Evolutionary conservation across 2,113 vertebrate species (phyloP).

Genomic region (Hemiscyllium ocellatum): DNA sequence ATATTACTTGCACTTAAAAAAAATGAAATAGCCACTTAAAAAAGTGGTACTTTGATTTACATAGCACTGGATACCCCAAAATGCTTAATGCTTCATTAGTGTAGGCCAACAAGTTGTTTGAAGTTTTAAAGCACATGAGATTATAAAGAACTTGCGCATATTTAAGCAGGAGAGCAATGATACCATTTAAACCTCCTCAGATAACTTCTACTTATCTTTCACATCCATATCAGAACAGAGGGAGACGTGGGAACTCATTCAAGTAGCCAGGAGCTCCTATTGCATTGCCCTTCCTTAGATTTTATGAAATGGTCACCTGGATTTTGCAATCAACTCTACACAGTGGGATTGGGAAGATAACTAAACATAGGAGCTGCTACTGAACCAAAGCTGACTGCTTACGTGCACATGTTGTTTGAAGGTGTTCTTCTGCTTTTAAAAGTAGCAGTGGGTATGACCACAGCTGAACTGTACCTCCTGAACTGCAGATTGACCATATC

Average conservation of each 20-base stretch:
- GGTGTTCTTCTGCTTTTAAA: not conserved
- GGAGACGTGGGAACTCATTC: not conserved
- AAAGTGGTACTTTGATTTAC: not conserved
- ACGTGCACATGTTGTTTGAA: too few species aligned
- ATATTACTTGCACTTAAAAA: not conserved
- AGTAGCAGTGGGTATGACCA: not conserved
- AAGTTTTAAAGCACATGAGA: too few species aligned
- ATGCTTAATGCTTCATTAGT: not conserved
- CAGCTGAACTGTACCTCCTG: not conserved
- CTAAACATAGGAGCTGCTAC: not conserved
- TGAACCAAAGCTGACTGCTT: not conserved
- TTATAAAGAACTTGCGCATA: too few species aligned
- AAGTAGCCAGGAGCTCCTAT: not conserved
- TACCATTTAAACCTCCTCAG: too few species aligned
- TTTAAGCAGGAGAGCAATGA: too few species aligned
- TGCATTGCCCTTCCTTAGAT: not conserved
- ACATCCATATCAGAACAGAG: not conserved
- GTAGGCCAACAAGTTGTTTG: not conserved
- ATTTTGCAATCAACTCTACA: not conserved
- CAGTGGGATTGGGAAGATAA: not conserved
- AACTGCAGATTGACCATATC: not conserved
- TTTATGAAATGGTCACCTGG: not conserved
- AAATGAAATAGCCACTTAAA: not conserved
- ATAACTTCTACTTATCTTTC: not conserved
- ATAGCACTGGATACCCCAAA: not conserved